Conservation (phyloP, 2,113 vertebrate species). For the Paedocypris sp. region DNA sequence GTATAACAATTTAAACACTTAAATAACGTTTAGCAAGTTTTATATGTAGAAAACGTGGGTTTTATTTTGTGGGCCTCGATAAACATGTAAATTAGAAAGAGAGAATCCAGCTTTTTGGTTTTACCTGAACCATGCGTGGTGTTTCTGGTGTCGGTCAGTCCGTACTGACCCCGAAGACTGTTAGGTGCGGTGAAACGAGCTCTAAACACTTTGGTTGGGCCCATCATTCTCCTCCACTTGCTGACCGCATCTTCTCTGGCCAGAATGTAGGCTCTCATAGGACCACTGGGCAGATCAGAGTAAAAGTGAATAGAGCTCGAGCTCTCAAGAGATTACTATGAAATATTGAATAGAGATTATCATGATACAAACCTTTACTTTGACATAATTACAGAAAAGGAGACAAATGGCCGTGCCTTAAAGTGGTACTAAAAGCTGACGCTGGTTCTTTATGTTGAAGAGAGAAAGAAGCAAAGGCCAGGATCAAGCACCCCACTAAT, state of each 20-base stretch:
- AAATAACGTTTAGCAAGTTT: no score
- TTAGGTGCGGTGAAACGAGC: conserved; percentile 66
- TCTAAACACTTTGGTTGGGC: conserved; percentile 85
- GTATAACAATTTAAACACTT: no score
- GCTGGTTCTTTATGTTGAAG: conserved; percentile 22
- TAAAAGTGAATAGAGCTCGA: background rate
- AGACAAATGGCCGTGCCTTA: background rate
- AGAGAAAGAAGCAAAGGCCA: background rate
- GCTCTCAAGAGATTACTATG: no score
- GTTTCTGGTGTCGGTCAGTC: conserved; percentile 92
- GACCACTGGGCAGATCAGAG: conserved; percentile 57
- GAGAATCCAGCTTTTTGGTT: no score
- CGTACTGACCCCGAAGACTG: conserved; percentile 75
- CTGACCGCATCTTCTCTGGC: conserved; percentile 74
- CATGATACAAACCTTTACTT: no score
- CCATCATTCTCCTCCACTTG: conserved; percentile 85
- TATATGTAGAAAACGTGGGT: no score
- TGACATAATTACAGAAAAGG: no score
- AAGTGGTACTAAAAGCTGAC: background rate
- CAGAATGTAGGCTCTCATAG: conserved; percentile 85
- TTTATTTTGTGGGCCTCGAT: no score
- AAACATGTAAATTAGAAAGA: background rate
- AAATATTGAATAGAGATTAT: no score
- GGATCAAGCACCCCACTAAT: background rate
- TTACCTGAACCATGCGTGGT: conserved; percentile 90